These are phyloP conservation scores for Napeogenes sylphis DNA, from an alignment of 2,888 invertebrate genomes.

Conservation along the genomic window DNA sequence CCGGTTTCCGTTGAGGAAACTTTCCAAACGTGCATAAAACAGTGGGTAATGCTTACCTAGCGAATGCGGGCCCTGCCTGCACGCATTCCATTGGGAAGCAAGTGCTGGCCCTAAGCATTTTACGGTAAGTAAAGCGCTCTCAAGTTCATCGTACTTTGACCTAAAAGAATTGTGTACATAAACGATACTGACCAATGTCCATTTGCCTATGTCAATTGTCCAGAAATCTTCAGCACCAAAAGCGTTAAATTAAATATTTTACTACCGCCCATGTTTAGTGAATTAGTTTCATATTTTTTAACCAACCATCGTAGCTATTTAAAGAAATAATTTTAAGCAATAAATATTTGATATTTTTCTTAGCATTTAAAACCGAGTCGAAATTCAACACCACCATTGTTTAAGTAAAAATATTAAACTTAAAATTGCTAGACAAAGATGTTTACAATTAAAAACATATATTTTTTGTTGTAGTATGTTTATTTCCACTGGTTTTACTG, in stretches of 20 bases:
- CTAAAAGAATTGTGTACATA: conserved; percentile 52
- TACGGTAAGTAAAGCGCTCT: conserved; percentile 74
- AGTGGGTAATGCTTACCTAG: conserved; percentile 74
- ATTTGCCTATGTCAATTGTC: conserved; percentile 52
- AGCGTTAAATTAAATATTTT: neutral
- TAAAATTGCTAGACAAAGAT: no score
- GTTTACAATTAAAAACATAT: no score
- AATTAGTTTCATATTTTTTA: neutral
- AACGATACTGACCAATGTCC: conserved; percentile 30
- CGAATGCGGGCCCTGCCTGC: conserved; percentile 72
- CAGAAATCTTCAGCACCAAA: conserved; percentile 29
- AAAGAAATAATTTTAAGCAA: neutral
- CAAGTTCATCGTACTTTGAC: conserved; percentile 76
- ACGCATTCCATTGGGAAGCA: conserved; percentile 74
- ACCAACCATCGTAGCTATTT: neutral
- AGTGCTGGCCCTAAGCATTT: conserved; percentile 75
- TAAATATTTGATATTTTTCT: no score
- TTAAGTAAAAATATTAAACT: no score
- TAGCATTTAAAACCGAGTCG: no score
- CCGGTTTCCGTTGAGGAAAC: conserved; percentile 74
- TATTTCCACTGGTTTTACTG: no score
- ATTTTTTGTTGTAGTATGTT: no score
- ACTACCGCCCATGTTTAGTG: neutral
- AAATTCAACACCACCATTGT: no score
- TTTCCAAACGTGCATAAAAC: conserved; percentile 76